phyloP scores from a whole-genome alignment of 2,797 vertebrate species.

The Onychomys leucogaster region DNA sequence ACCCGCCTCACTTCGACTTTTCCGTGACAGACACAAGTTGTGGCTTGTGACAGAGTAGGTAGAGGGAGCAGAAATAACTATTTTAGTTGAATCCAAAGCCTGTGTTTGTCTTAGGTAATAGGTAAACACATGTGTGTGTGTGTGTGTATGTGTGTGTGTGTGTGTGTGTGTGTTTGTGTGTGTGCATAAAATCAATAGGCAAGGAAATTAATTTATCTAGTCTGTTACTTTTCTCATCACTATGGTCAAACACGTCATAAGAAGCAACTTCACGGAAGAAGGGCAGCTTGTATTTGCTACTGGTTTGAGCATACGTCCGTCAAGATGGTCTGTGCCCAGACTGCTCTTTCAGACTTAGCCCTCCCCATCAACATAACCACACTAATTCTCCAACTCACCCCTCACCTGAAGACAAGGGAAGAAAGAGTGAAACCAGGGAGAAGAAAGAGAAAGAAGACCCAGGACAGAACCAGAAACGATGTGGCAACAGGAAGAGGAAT shows the following conservation, averaged over 20 bases:
- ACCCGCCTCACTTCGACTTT: background rate
- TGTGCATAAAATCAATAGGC: background rate
- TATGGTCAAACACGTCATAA: background rate
- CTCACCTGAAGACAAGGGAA: background rate
- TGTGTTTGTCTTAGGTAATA: background rate
- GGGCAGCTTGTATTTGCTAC: background rate
- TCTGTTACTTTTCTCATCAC: background rate
- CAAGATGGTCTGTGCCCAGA: background rate
- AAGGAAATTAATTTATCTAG: background rate
- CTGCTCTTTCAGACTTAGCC: background rate
- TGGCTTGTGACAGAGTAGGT: background rate
- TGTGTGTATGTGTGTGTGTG: background rate
- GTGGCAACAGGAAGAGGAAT: background rate
- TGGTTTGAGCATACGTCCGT: background rate
- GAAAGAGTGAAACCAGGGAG: background rate
- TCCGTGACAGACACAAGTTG: background rate
- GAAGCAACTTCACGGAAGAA: background rate
- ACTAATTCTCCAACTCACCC: background rate
- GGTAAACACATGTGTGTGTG: background rate
- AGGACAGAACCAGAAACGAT: background rate
- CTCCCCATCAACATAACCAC: background rate
- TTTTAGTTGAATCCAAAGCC: conserved; percentile 2
- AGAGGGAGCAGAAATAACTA: background rate
- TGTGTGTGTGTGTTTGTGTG: background rate
- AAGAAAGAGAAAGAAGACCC: background rate